Evolutionary conservation across 2,888 invertebrate species (phyloP).

Genomic region (Catotricha subobsoleta): DNA sequence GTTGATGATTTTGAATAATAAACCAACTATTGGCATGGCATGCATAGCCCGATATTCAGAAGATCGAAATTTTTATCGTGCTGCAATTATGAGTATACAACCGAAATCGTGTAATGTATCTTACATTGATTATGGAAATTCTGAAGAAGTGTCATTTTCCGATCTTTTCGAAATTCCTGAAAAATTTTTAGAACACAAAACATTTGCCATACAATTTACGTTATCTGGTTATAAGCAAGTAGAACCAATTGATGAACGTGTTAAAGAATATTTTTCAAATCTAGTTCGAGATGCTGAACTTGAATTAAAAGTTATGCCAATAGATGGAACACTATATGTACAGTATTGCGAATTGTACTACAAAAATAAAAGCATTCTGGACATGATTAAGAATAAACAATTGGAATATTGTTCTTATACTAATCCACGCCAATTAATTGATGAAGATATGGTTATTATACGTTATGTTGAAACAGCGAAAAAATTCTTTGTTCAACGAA

Average conservation of each 20-base stretch:
- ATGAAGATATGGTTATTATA: slow-evolving; percentile 24
- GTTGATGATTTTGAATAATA: slow-evolving; percentile 42
- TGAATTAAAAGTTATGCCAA: slow-evolving; percentile 44
- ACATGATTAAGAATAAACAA: slow-evolving; percentile 20
- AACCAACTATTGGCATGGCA: slow-evolving; percentile 55
- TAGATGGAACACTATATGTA: slow-evolving; percentile 51
- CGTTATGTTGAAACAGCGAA: slow-evolving; percentile 38
- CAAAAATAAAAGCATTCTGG: slow-evolving; percentile 20
- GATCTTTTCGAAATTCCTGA: slow-evolving; percentile 59
- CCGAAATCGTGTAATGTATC: slow-evolving; percentile 56
- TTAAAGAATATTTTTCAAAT: slow-evolving; percentile 53
- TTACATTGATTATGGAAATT: slow-evolving; percentile 67
- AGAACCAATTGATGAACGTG: slow-evolving; percentile 34
- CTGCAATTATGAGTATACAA: slow-evolving; percentile 54
- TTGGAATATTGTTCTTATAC: slow-evolving; percentile 21
- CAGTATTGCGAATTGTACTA: slow-evolving; percentile 57
- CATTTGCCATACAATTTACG: slow-evolving; percentile 57
- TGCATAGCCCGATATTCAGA: slow-evolving; percentile 55
- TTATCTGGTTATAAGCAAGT: slow-evolving; percentile 50
- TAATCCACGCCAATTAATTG: slow-evolving; percentile 17
- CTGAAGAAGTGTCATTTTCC: slow-evolving; percentile 49
- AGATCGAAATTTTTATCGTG: slow-evolving; percentile 52
- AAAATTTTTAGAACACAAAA: slow-evolving; percentile 49
- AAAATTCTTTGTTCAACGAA: slow-evolving; percentile 56
- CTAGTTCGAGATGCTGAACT: slow-evolving; percentile 40